Base-by-base conservation (phyloP, 2,797 vertebrate species). In the Amazona ochrocephala region DNA sequence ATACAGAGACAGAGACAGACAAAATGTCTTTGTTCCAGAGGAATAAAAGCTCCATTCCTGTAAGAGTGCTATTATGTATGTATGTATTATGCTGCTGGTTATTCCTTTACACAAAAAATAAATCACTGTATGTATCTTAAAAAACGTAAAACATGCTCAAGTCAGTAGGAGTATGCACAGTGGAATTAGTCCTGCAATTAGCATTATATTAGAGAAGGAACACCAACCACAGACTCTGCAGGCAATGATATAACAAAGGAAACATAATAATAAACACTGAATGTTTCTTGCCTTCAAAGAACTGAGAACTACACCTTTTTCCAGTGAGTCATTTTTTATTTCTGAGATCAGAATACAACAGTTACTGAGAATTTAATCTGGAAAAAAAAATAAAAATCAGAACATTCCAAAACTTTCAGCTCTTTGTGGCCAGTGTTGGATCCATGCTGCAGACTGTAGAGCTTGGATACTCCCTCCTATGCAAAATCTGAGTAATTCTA, bases 211-310 rank as follows among this genome's bases (percentile, higher is more conserved):
- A 85, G 56, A 92, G 56, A 93, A 89, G 67, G 93, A 95, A 95
- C 90, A 95, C 75, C 89, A 92, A 92, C 93, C 82, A 95, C 95
- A 83, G 56, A 65, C 90, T 93, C 82, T 64, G 56, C 81, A 93
- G 78, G 84, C 79, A 87, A 90, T 26, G 41, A 41, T 90, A 71
- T 95, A 92, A 91, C 90, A 95, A 87, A 79, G 87, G 45, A 89
- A 68, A 87, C 45, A 8, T 27, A 89, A 79, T 64, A 95, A 88
- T 82, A 95, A 95, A 95, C 92, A 96, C 65, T 68, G 37, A 76
- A 53, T 77, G 41, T 71, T 92, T 92, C 84, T 73, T 76, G 78
- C 91, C 86, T 95, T 93, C 86, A 96, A 82, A 94, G 92, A 90
- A 66, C 37, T 82, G 77, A 76, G 78, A 93, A 90, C 89, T 67